Base-by-base conservation (phyloP, 2,888 invertebrate species). In the Diogma glabrata region DNA sequence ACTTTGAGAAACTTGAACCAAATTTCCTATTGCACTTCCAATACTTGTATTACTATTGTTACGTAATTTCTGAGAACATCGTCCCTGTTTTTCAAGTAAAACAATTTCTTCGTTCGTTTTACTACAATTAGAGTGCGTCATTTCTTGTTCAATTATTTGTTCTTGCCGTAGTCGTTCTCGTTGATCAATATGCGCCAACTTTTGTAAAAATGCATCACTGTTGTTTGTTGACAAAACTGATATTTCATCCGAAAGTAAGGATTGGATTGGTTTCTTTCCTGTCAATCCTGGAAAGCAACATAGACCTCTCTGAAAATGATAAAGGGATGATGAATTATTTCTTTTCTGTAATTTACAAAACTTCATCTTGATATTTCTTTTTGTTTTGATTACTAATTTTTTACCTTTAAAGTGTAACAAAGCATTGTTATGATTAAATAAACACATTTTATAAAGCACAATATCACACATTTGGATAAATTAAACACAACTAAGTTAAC, bases 261-360 rank as follows among this genome's bases (percentile, higher is more conserved):
- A 52, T 51, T 56, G 54, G 54, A 56, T 57, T 14, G 56, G 53
- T 51, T 59, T 59, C 46, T 59, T 59, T 1, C 30, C 30, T 10
- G 53, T 55, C 51, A 59, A 55, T 49, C 58, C 55, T 20, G 59
- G 59, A 54, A 59, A 58, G 49, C 59, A 59, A 52, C 59, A 59
- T 45, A 58, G 54, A 40, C 58, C 58, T 46, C 57, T 43, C 53
- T 58, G 57, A 9, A 10, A 20, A 40, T 19, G 20, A 19, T 20
- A 10, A 19, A 3, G 23, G 7, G 1, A 22, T n/a, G n/a, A n/a
- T n/a, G n/a, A n/a, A n/a, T n/a, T n/a, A n/a, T n/a, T n/a, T n/a
- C n/a, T n/a, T n/a, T n/a, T n/a, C n/a, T n/a, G n/a, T n/a, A n/a
- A n/a, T n/a, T n/a, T n/a, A n/a, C n/a, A n/a, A n/a, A n/a, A n/a